These are phyloP conservation scores for Mirounga angustirostris DNA, from an alignment of 2,113 vertebrate genomes.

Conservation along the genomic window DNA sequence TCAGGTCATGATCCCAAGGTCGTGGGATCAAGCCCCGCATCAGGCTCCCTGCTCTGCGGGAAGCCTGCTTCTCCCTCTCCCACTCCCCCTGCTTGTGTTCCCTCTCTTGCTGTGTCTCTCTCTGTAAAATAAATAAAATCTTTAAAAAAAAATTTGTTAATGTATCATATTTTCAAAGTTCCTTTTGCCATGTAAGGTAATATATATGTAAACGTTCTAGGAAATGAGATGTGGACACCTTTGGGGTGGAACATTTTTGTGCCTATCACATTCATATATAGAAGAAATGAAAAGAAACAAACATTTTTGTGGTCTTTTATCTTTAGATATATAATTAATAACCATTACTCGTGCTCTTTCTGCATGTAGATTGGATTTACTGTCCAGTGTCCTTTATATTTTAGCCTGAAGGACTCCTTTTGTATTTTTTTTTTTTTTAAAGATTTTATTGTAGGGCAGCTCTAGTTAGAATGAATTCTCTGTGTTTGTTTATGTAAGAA, in stretches of 20 bases:
- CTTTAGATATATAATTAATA: not conserved
- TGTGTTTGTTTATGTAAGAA: not conserved
- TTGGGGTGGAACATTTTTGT: not conserved
- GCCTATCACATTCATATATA: not conserved
- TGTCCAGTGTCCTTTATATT: not conserved
- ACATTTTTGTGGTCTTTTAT: not conserved
- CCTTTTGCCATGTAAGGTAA: not conserved
- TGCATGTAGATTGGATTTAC: not conserved
- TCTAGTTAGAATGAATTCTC: not conserved
- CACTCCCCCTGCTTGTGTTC: too few relatives aligned
- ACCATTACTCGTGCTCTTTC: not conserved
- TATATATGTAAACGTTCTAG: not conserved
- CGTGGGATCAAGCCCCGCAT: too few relatives aligned
- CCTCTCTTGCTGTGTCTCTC: too few relatives aligned
- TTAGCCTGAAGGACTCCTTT: not conserved
- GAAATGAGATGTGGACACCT: not conserved
- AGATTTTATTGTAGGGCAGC: not conserved
- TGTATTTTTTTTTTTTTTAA: not conserved
- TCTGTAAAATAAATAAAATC: too few relatives aligned
- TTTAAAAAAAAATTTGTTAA: not conserved
- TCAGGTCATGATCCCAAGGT: too few relatives aligned
- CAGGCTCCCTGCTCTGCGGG: too few relatives aligned
- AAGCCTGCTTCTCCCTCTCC: too few relatives aligned
- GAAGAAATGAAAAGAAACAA: not conserved
- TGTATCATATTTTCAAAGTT: not conserved